phyloP scores from a whole-genome alignment of 2,113 vertebrate genomes.

The Amblyopsis rosae region DNA sequence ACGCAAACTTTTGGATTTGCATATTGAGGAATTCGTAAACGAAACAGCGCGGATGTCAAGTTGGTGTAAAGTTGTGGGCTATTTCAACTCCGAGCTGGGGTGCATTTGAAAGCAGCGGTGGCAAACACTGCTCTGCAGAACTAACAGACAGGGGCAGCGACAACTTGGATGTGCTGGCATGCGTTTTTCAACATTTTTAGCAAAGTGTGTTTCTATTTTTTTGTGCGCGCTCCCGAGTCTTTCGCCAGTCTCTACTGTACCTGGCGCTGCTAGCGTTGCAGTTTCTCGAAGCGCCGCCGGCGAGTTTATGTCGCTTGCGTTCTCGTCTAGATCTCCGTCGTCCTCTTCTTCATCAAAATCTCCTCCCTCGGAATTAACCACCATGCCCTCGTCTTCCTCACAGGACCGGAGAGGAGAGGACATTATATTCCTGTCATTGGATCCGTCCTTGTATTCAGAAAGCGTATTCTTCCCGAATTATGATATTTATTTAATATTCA shows the following conservation, averaged over 20 bases:
- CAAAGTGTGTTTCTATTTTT: constrained; percentile 40
- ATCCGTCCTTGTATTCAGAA: constrained; percentile 76
- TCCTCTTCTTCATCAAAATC: constrained; percentile 89
- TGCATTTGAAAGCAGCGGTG: neutral
- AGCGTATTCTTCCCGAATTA: constrained; percentile 71
- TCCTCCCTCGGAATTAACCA: constrained; percentile 89
- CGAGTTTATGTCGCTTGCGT: constrained; percentile 84
- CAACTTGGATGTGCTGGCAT: constrained; percentile 21
- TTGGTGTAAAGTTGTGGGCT: constrained; percentile 43
- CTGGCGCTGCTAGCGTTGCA: constrained; percentile 78
- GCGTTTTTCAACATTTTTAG: constrained; percentile 1
- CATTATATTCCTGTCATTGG: constrained; percentile 84
- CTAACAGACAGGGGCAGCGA: constrained; percentile 4
- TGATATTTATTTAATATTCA: constrained; percentile 86
- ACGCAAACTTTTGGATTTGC: constrained; percentile 29
- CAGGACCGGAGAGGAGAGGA: constrained; percentile 88
- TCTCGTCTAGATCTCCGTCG: constrained; percentile 82
- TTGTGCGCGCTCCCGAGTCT: constrained; percentile 68
- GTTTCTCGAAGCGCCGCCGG: constrained; percentile 79
- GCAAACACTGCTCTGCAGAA: constrained; percentile 6
- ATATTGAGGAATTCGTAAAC: neutral
- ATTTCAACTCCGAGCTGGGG: constrained; percentile 32
- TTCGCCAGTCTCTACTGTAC: constrained; percentile 72
- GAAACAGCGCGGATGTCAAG: constrained; percentile 26
- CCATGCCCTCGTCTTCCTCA: constrained; percentile 90